A percentile compares a stretch with the other conserved stretches of the same genome.
Conservation (phyloP, 1,140 invertebrate species). For the Idris sp. region DNA sequence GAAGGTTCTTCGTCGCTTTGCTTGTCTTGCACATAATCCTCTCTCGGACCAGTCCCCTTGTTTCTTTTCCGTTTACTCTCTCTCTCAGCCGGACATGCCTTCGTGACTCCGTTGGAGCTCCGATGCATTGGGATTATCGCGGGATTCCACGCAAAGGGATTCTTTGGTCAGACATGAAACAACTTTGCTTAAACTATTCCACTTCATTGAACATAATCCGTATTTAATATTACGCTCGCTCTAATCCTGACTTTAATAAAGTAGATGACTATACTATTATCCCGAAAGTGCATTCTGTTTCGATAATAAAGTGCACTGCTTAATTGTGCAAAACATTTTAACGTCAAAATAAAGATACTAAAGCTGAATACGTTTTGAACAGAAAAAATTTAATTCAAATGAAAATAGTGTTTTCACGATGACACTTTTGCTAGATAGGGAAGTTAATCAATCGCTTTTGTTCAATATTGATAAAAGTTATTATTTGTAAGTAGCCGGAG, state of each 20-base stretch:
- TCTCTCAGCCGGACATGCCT: conserved; percentile 59
- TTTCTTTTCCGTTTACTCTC: conserved; percentile 59
- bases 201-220: conserved; percentile 46
- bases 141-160: conserved; percentile 58
- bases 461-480: too few species aligned
- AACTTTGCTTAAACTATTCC: conserved; percentile 54
- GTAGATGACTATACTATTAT: neutral
- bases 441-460: too few species aligned
- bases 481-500: too few species aligned
- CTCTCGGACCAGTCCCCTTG: conserved; percentile 44
- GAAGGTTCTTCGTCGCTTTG: conserved; percentile 58
- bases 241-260: conserved; percentile 28
- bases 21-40: conserved; percentile 64
- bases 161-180: conserved; percentile 39
- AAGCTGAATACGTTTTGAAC: too few species aligned
- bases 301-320: neutral
- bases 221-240: conserved; percentile 21
- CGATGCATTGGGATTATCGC: conserved; percentile 56
- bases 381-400: too few species aligned
- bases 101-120: conserved; percentile 47
- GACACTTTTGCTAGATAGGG: too few species aligned
- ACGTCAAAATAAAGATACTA: too few species aligned
- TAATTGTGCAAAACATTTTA: neutral
- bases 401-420: too few species aligned
- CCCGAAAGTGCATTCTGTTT: conserved; percentile 7